Conservation (phyloP, 2,888 invertebrate genomes). For the Philhelius pedissequus region DNA sequence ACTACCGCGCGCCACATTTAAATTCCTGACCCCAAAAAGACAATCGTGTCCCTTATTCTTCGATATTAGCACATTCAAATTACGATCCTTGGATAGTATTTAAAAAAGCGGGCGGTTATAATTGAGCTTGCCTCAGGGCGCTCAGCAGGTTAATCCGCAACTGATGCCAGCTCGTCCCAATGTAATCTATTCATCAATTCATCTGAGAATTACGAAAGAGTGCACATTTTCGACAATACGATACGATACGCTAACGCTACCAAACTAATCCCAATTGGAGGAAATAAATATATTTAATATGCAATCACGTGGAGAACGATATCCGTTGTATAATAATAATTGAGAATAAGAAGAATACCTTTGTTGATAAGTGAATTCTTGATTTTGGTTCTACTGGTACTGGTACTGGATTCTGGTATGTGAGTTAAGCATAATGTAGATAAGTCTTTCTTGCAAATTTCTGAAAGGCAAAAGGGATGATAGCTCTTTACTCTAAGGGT, state of each 20-base stretch:
- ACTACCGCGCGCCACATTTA: too few species aligned
- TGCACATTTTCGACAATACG: constrained; percentile 31
- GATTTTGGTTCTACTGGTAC: too few species aligned
- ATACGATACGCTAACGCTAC: neutral
- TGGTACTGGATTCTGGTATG: too few species aligned
- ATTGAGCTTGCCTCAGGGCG: too few species aligned
- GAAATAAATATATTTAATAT: constrained; percentile 25
- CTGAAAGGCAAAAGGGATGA: constrained; percentile 30
- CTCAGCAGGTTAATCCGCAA: too few species aligned
- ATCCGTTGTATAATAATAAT: constrained; percentile 11
- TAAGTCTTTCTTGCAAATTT: neutral
- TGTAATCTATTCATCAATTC: constrained; percentile 43
- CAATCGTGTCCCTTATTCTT: too few species aligned
- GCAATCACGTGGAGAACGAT: constrained; percentile 21
- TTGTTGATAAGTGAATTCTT: constrained; percentile 15
- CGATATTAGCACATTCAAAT: too few species aligned
- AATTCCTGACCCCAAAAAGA: too few species aligned
- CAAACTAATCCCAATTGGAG: constrained; percentile 37
- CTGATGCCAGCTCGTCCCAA: constrained; percentile 13
- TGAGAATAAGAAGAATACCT: constrained; percentile 31
- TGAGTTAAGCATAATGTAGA: neutral
- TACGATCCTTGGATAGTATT: too few species aligned
- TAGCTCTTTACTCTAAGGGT: constrained; percentile 33
- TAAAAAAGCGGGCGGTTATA: too few species aligned
- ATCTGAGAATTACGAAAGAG: constrained; percentile 31